Evolutionary conservation across 2,888 invertebrate genomes (phyloP).

Genomic region (Venusia cambrica): DNA sequence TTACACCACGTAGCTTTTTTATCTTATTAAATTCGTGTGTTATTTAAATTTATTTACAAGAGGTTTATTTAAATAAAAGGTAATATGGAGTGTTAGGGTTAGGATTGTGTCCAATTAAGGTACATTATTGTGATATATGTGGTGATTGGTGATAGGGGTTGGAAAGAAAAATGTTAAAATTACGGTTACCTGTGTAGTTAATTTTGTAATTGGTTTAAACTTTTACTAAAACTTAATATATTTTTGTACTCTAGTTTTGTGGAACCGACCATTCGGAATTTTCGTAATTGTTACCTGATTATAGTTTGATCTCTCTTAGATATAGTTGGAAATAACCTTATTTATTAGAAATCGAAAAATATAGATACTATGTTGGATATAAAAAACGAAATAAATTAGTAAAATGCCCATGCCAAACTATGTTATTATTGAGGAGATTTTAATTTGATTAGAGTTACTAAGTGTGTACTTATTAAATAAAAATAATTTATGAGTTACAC

Average conservation of each 20-base stretch:
- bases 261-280: slow-evolving; percentile 17
- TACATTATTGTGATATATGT: slow-evolving; percentile 48
- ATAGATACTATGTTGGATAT: slow-evolving; percentile 49
- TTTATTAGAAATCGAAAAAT: slow-evolving; percentile 56
- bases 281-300: slow-evolving; percentile 66
- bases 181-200: slow-evolving; percentile 35
- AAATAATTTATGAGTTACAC: slow-evolving; percentile 27
- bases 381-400: slow-evolving; percentile 36
- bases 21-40: too few species aligned
- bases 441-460: slow-evolving; percentile 52
- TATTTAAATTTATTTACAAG: too few species aligned
- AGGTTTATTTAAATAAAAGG: slow-evolving; percentile 1
- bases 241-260: slow-evolving; percentile 23
- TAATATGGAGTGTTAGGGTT: slow-evolving; percentile 4
- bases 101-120: slow-evolving; percentile 19
- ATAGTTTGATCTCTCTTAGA: slow-evolving; percentile 76
- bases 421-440: slow-evolving; percentile 67
- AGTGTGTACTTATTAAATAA: slow-evolving; percentile 48
- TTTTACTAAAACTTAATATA: slow-evolving; percentile 26
- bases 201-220: slow-evolving; percentile 31
- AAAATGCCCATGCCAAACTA: slow-evolving; percentile 62
- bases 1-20: too few species aligned
- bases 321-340: slow-evolving; percentile 58
- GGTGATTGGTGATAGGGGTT: slow-evolving; percentile 60
- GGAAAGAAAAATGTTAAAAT: slow-evolving; percentile 43